These are phyloP conservation scores for Pterostichus madidus DNA, from an alignment of 2,888 invertebrate genomes.

Conservation along the genomic window DNA sequence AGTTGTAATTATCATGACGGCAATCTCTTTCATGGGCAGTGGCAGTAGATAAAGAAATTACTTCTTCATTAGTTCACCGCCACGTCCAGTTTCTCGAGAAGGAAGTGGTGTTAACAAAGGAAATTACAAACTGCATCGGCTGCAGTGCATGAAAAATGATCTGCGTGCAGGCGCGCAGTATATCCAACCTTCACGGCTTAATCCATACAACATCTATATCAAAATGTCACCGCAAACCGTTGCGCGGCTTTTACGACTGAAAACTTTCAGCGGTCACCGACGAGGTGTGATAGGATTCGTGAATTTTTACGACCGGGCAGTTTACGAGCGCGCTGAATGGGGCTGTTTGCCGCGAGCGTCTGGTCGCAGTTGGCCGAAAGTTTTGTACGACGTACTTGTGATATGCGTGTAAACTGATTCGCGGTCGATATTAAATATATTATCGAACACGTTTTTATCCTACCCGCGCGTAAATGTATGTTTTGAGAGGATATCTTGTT, in stretches of 20 bases:
- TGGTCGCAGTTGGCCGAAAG: constrained; percentile 23
- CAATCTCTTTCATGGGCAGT: constrained; percentile 21
- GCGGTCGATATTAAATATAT: constrained; percentile 52
- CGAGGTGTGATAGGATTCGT: constrained; percentile 71
- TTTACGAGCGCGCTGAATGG: constrained; percentile 46
- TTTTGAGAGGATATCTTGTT: neutral
- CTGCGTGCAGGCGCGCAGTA: constrained; percentile 59
- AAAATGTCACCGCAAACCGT: constrained; percentile 73
- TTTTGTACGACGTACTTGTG: constrained; percentile 34
- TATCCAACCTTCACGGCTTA: constrained; percentile 42
- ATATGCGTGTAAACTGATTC: constrained; percentile 53
- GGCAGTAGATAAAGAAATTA: constrained; percentile 54
- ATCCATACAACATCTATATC: constrained; percentile 70
- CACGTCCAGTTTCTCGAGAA: constrained; percentile 2
- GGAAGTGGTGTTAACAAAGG: constrained; percentile 59
- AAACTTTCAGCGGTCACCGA: constrained; percentile 71
- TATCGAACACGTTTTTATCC: constrained; percentile 44
- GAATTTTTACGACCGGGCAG: constrained; percentile 64
- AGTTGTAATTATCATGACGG: constrained; percentile 7
- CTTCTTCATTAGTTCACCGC: constrained; percentile 53
- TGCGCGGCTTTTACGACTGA: constrained; percentile 71
- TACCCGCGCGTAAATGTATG: constrained; percentile 1
- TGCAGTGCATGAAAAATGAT: constrained; percentile 62
- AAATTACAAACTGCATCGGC: constrained; percentile 59
- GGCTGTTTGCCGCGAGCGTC: constrained; percentile 12